Evolutionary conservation across 1,140 invertebrate species (phyloP), one percentile per base, ranked within the genome.

Genomic region (Camponotus vicinus): DNA sequence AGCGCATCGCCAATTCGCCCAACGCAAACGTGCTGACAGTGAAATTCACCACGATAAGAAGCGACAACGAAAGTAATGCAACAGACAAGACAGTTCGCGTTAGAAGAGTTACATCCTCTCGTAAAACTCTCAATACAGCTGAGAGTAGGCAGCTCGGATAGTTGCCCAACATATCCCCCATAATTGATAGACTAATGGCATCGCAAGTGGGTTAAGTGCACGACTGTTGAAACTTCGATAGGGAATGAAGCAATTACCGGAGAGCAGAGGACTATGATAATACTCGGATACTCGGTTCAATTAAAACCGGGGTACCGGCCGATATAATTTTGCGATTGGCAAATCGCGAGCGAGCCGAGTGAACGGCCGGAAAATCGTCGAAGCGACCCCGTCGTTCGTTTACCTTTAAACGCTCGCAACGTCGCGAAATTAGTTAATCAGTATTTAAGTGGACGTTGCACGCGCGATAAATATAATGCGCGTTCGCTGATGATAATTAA

Each of bases 161-260:
- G 78, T 86, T 85, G 71, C 86, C 32, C 73, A 73, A 87, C 80
- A 75, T 76, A 77, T 75, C 59, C 67, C 64, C 34, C 49, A 49
- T 87, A 85, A 87, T 87, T 87, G 80, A 87, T 87, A 87, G 86
- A 87, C 71, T 87, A 87, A 87, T 87, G 73, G 71, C 80, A 70
- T 66, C 55, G 86, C 52, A 77, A 87, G 71, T 85, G 70, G 86
- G 70, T 87, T 87, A 85, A 85, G 82, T 77, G 86, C 70, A 85
- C 63, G 70, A 71, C 82, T 85, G 80, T 77, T 87, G 63, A 85
- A 87, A 87, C 82, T 77, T 85, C 34, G 63, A 63, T 49, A 67
- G 69, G 18, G 80, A 76, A 76, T 69, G 86, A 67, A 83, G 86
- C 78, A 85, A 85, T 87, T 85, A 85, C 71, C 34, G 66, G 27